Percentiles rank a stretch among this genome's conserved stretches.
phyloP scores from a whole-genome alignment of 2,797 vertebrate species.

The Hybognathus amarus region DNA sequence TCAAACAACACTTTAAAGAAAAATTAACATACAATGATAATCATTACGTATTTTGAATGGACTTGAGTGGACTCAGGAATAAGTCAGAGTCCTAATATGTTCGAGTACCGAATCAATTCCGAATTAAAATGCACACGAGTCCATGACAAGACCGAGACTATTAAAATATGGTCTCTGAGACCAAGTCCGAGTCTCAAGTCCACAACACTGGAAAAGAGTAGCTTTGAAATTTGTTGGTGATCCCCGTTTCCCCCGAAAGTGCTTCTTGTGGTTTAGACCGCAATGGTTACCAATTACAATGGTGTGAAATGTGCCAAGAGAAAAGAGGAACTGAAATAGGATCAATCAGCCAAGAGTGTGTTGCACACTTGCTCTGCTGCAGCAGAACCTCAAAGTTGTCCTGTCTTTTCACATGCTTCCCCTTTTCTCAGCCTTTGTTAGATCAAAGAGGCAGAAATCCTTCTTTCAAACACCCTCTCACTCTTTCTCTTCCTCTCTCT shows the following conservation, averaged over 20 bases:
- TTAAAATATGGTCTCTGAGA: too few species aligned
- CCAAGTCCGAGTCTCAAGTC: too few species aligned
- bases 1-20: too few species aligned
- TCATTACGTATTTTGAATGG: too few species aligned
- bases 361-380: constrained; percentile 40
- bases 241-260: too few species aligned
- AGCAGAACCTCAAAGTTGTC: constrained; percentile 71
- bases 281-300: not conserved
- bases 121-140: too few species aligned
- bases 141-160: too few species aligned
- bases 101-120: too few species aligned
- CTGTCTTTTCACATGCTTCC: constrained; percentile 73
- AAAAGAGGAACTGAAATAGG: constrained; percentile 35
- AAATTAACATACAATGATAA: too few species aligned
- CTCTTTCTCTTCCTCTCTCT: constrained; percentile 57
- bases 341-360: constrained; percentile 26
- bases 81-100: too few species aligned
- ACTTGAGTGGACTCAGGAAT: too few species aligned
- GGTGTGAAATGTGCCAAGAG: not conserved
- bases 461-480: constrained; percentile 55
- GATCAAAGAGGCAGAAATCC: constrained; percentile 74
- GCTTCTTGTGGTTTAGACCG: not conserved
- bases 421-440: constrained; percentile 58
- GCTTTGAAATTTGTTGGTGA: not conserved
- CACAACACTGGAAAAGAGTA: not conserved